Base-by-base conservation (phyloP, 2,797 vertebrate genomes). In the Rachycentron canadum region DNA sequence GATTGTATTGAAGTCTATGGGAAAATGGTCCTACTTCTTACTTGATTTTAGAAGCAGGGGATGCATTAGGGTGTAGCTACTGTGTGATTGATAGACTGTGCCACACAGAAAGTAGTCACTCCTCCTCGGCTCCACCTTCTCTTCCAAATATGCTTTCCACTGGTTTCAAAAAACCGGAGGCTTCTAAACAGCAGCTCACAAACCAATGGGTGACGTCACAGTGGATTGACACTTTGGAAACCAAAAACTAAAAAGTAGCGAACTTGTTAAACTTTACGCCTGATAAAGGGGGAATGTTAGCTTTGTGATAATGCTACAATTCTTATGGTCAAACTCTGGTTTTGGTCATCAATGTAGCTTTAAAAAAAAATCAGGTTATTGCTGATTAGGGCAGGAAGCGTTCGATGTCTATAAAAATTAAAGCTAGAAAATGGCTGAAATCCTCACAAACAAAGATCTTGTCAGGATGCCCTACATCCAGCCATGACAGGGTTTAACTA, bases 401-500 rank as follows among this genome's bases (percentile, higher is more conserved):
- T 53, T 76, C 62, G 50, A 74, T 25, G 57, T 40, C 45, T 38
- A 63, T 62, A 38, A 50, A 47, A 49, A 49, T 21, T 40, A 41
- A 85, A 76, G 70, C 26, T 36, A 19, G 57, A 80, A 86, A 79
- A 84, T 63, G 61, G 67, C 67, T 56, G 45, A 76, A 76, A 67
- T 77, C 21, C 30, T 79, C 66, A 38, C 41, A 76, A 79, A 87
- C 63, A 75, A 71, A 78, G 69, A 84, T 86, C 57, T 81, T 69
- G 73, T 86, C 80, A 86, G 65, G 78, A 80, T 79, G 76, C 47
- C 72, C 68, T 79, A 80, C 82, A 79, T 78, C 63, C 79, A 81
- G 76, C 69, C 76, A 38, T 66, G 38, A 67, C 81, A 66, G 72
- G 57, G 63, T 84, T 84, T 85, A 88, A 89, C 88, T 79, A 65